Conservation (phyloP, 2,797 vertebrate genomes). For the Syngnathus rostellatus region DNA sequence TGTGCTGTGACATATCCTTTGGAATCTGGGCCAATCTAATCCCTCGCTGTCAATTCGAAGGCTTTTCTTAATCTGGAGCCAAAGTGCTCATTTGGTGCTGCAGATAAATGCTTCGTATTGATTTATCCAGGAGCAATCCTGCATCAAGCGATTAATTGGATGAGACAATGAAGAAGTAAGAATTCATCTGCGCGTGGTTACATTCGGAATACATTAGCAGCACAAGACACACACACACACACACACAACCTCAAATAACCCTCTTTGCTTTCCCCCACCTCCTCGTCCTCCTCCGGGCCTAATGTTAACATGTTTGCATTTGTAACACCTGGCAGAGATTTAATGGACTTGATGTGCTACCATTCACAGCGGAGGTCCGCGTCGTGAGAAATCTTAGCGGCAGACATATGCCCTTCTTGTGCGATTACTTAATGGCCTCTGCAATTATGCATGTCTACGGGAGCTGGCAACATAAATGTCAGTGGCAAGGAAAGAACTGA, state of each 20-base stretch:
- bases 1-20: constrained; percentile 49
- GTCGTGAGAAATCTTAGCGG: constrained; percentile 50
- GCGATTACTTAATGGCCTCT: constrained; percentile 63
- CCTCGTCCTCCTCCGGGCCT: constrained; percentile 11
- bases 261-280: not conserved
- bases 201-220: constrained; percentile 47
- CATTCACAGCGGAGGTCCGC: constrained; percentile 50
- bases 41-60: constrained; percentile 45
- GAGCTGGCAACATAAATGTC: constrained; percentile 53
- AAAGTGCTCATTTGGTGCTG: constrained; percentile 49
- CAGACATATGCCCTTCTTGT: constrained; percentile 47
- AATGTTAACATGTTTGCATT: constrained; percentile 63
- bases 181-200: constrained; percentile 39
- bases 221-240: constrained; percentile 22
- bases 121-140: constrained; percentile 55
- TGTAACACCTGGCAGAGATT: constrained; percentile 52
- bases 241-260: constrained; percentile 33
- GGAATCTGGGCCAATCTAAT: constrained; percentile 47
- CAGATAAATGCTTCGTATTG: constrained; percentile 54
- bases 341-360: constrained; percentile 60
- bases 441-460: constrained; percentile 52
- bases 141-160: constrained; percentile 57
- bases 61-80: constrained; percentile 48
- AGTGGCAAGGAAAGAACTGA: constrained; percentile 41
- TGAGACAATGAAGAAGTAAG: constrained; percentile 54